Base-by-base conservation (phyloP, 2,113 vertebrate species). In the Poeciliopsis retropinna region DNA sequence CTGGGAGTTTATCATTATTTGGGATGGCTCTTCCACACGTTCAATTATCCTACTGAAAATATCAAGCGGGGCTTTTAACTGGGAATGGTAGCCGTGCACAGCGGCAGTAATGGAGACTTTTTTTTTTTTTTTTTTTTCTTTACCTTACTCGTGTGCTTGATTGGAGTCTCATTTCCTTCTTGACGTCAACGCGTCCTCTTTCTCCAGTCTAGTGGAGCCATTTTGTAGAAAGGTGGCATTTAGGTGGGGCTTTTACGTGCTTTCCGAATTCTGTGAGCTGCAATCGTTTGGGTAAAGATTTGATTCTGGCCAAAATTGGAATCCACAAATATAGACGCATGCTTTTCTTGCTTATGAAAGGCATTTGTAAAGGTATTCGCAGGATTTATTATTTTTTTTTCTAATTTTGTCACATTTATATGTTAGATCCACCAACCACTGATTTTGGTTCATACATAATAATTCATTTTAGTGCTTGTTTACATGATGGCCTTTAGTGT, bases 1-100 rank as follows among this genome's bases (percentile, higher is more conserved):
- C 70, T 30, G 30, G 63, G 64, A 70, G 32, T 17, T 54, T 34
- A 75, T 87, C 74, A 86, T 91, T 87, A 85, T 80, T 85, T 85
- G 39, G 88, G 87, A 91, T 88, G 79, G 72, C 69, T 7, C 32
- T 61, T 37, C 68, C 72, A 73, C 70, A 62, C 81, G 57, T 69
- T 73, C 77, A 77, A 83, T 86, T 65, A 76, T 76, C 70, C 31
- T 1, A 12, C 74, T 65, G 37, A 74, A 90, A 80, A 79, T 76
- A 83, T 64, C 34, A 78, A 89, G 75, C 68, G 54, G 30, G 34
- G 70, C 78, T 85, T 86, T 82, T 78, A 70, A 32, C 75, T 27
- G 34, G 77, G 76, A 73, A 61, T 74, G 37, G 60, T 39, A 71
- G 64, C 34, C 31, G 3, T 39, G 27, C 65, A 85, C 72, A 80